Base-by-base conservation (phyloP, 2,113 vertebrate species). In the Rhizomys pruinosus region DNA sequence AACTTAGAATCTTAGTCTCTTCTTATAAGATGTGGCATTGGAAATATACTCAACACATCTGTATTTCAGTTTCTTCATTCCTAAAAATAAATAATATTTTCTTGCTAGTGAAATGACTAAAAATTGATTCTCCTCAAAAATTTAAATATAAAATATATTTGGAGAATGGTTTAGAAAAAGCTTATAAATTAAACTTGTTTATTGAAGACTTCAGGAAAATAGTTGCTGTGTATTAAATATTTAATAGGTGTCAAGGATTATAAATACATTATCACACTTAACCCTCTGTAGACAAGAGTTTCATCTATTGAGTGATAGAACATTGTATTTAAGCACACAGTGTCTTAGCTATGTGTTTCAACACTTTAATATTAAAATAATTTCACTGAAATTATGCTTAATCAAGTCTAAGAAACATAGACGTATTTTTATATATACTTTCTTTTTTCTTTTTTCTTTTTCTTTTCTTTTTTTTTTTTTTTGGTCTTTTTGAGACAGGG, bases 291-390 rank as follows among this genome's bases (percentile, higher is more conserved):
- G 95, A 69, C 52, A 94, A 84, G 64, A 63, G 82, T 73, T 93
- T 89, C 63, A 32, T 47, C 25, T 72, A 52, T 25, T 81, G 69
- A 27, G 68, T 72, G 72, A 76, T 87, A 47, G 80, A 91, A 71
- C 10, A 72, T 29, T 69, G 32, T 37, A 6, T 85, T 92, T 63
- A 68, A 95, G 59, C 66, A 47, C 63, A 55, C 20, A 76, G 37
- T 59, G 34, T 69, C 69, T 66, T 13, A 68, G 59, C 20, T 77
- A 13, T 73, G 25, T n/a, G 42, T 85, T 89, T 78, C 64, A 74
- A 94, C 44, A 89, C 42, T 93, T 93, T n/a, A 57, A n/a, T 84
- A 91, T 55, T 91, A 64, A 91, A 91, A 87, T 79, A 88, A 34
- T 32, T 86, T 91, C 64, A 39, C 34, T 42, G 29, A 57, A 13